Evolutionary conservation across 2,888 invertebrate genomes (phyloP).

Genomic region (Macaria liturata): DNA sequence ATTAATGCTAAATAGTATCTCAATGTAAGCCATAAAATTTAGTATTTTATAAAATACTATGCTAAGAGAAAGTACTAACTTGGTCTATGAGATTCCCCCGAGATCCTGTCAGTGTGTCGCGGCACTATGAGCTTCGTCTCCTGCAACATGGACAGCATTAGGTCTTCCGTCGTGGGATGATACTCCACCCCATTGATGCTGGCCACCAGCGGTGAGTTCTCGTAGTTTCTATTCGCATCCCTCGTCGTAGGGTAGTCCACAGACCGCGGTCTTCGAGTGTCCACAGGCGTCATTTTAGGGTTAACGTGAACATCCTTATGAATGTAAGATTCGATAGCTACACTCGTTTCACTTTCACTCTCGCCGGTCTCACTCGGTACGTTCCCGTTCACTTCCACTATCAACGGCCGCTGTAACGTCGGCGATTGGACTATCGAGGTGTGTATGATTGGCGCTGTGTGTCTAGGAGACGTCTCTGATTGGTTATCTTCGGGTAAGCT

Average conservation of each 20-base stretch:
- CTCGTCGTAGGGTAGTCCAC: constrained; percentile 62
- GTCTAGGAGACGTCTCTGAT: constrained; percentile 41
- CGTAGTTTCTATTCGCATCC: constrained; percentile 65
- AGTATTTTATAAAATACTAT: no score
- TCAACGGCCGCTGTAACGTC: constrained; percentile 66
- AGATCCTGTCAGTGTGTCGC: constrained; percentile 61
- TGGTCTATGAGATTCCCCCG: constrained; percentile 70
- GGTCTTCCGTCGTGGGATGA: constrained; percentile 74
- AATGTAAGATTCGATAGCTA: constrained; percentile 67
- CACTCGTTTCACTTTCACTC: constrained; percentile 57
- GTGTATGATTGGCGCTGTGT: constrained; percentile 56
- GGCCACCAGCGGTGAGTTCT: constrained; percentile 73
- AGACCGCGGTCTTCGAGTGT: constrained; percentile 67
- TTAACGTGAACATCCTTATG: constrained; percentile 81
- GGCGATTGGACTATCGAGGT: constrained; percentile 63
- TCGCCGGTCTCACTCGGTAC: constrained; percentile 52
- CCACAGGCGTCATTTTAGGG: constrained; percentile 80
- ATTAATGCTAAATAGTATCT: no score
- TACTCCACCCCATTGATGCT: constrained; percentile 77
- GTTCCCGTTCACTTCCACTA: constrained; percentile 70
- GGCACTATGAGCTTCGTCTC: constrained; percentile 75
- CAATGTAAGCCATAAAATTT: no score
- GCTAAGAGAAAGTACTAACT: no score
- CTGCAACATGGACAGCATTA: constrained; percentile 77
- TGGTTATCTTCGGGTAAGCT: constrained; percentile 62